These are phyloP conservation scores for Girardia tigrina DNA, from an alignment of 2,888 invertebrate genomes.

Conservation along the genomic window DNA sequence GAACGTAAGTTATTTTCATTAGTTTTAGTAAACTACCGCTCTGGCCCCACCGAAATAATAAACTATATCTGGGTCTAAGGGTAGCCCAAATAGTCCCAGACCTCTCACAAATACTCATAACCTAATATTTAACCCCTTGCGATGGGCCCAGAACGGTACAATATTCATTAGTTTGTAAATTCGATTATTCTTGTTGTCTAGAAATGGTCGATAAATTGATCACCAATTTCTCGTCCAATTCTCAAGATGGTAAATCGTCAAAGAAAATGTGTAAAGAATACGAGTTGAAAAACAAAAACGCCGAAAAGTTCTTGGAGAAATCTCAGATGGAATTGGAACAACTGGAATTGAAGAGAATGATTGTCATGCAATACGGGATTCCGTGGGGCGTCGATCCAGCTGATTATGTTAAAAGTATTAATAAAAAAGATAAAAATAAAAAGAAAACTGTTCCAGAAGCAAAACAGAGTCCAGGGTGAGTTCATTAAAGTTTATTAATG, in stretches of 20 bases:
- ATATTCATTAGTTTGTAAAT: background rate
- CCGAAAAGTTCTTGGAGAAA: background rate
- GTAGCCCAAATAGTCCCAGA: too few species aligned
- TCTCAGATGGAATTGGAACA: constrained; percentile 16
- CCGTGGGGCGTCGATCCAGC: background rate
- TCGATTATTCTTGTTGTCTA: background rate
- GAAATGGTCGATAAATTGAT: constrained; percentile 12
- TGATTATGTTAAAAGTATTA: background rate
- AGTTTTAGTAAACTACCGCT: too few species aligned
- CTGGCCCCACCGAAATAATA: too few species aligned
- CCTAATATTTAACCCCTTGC: too few species aligned
- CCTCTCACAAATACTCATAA: too few species aligned
- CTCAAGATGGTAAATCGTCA: background rate
- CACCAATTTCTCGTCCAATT: background rate
- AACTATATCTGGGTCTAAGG: too few species aligned
- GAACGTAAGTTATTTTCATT: background rate
- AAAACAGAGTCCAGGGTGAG: constrained; percentile 3
- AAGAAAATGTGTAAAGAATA: background rate
- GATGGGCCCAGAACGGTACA: too few species aligned
- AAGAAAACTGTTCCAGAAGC: background rate
- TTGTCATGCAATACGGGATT: background rate
- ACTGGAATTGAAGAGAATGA: background rate
- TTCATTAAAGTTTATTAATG: too few species aligned
- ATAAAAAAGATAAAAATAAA: constrained; percentile 15
- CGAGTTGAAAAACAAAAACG: background rate